A percentile compares a stretch with the other conserved stretches of the same genome.
phyloP scores from a whole-genome alignment of 2,888 invertebrate species.

The Melanargia galathea region DNA sequence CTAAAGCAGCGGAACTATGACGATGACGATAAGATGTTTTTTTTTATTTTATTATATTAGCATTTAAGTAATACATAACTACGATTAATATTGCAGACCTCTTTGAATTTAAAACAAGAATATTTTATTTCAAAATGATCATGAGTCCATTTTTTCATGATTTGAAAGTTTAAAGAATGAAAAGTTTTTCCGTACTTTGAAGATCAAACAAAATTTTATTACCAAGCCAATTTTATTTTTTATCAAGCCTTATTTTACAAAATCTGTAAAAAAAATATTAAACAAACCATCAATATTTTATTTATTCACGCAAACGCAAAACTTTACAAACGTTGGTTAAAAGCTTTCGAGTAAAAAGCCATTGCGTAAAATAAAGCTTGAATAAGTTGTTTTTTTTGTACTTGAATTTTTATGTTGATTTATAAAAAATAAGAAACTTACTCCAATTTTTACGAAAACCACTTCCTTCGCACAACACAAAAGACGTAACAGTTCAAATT shows the following conservation, averaged over 20 bases:
- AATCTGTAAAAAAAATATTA: neutral
- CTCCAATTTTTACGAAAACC: slow-evolving; percentile 41
- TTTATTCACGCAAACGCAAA: neutral
- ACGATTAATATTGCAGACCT: neutral
- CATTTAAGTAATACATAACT: too few species aligned
- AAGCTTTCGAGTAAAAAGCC: neutral
- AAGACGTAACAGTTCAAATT: slow-evolving; percentile 28
- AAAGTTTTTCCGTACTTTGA: neutral
- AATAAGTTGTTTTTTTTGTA: neutral
- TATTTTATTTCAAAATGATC: neutral
- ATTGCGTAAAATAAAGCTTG: neutral
- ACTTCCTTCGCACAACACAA: slow-evolving; percentile 42
- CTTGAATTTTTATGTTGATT: neutral
- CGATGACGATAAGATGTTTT: too few species aligned
- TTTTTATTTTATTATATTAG: too few species aligned
- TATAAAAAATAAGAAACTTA: slow-evolving; percentile 36
- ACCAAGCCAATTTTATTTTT: too few species aligned
- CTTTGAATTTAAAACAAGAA: neutral
- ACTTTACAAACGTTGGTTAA: neutral
- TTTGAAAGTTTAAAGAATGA: neutral
- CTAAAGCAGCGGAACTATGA: too few species aligned
- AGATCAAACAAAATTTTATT: neutral
- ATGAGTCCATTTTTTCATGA: neutral
- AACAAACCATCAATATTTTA: neutral
- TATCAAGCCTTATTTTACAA: neutral